Evolutionary conservation across 2,888 invertebrate genomes (phyloP).

Genomic region (Meliscaeva auricollis): DNA sequence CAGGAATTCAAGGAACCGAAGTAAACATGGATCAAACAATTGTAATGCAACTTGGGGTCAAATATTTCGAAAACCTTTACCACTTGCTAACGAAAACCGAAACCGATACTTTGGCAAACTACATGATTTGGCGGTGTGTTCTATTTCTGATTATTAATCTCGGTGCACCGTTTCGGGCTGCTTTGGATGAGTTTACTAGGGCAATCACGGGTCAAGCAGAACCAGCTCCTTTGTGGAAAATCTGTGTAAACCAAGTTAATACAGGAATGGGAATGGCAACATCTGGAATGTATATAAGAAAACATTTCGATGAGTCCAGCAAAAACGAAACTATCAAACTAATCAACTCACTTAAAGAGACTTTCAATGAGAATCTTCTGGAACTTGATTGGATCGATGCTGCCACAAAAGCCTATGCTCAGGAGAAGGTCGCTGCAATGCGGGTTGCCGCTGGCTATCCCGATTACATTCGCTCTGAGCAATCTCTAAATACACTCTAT

Average conservation of each 20-base stretch:
- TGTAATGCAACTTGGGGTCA: conserved; percentile 85
- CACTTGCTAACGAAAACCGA: conserved; percentile 52
- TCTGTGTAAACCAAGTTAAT: conserved; percentile 94
- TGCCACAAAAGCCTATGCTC: conserved; percentile 92
- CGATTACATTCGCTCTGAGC: conserved; percentile 92
- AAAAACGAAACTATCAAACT: conserved; percentile 90
- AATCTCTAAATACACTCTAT: conserved; percentile 92
- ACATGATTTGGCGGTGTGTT: conserved; percentile 73
- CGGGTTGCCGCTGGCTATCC: conserved; percentile 97
- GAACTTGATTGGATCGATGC: conserved; percentile 96
- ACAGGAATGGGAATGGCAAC: conserved; percentile 91
- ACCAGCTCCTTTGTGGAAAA: conserved; percentile 93
- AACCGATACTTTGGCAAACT: conserved; percentile 69
- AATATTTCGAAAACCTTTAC: conserved; percentile 77
- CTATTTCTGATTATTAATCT: conserved; percentile 46
- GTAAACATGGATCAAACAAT: conserved; percentile 35
- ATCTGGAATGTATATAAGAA: conserved; percentile 86
- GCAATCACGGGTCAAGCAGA: conserved; percentile 93
- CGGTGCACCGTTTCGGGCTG: conserved; percentile 50
- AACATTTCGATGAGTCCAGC: conserved; percentile 85
- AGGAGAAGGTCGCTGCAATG: conserved; percentile 94
- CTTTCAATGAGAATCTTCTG: conserved; percentile 93
- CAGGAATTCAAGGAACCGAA: conserved; percentile 40
- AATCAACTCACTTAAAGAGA: conserved; percentile 92
- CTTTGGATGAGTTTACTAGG: conserved; percentile 84